phyloP scores from a whole-genome alignment of 2,113 vertebrate genomes.

The rabbit (Oryctolagus cuniculus) region mOryCun1.1 NC_091436.1:164130501-164131000 shows the following conservation, averaged over 20 bases:
- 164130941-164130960: no score
- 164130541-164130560: constrained; percentile 46
- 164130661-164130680: constrained; percentile 54
- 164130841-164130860: no score
- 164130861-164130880: no score
- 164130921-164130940: no score
- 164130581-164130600: background rate
- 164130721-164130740: constrained; percentile 45
- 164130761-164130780: constrained; percentile 26
- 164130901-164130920: no score
- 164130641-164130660: constrained; percentile 20
- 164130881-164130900: no score
- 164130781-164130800: no score
- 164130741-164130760: constrained; percentile 26
- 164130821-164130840: no score
- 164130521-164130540: constrained; percentile 46
- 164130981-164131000: no score
- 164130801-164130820: no score
- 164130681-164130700: constrained; percentile 61
- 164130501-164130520: constrained; percentile 44
- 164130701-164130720: constrained; percentile 55
- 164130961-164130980: no score
- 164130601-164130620: constrained; percentile 67
- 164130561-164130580: constrained; percentile 59
- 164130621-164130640: constrained; percentile 56